Base-by-base conservation (phyloP, 2,888 invertebrate genomes). In the Callosobruchus maculatus region DNA sequence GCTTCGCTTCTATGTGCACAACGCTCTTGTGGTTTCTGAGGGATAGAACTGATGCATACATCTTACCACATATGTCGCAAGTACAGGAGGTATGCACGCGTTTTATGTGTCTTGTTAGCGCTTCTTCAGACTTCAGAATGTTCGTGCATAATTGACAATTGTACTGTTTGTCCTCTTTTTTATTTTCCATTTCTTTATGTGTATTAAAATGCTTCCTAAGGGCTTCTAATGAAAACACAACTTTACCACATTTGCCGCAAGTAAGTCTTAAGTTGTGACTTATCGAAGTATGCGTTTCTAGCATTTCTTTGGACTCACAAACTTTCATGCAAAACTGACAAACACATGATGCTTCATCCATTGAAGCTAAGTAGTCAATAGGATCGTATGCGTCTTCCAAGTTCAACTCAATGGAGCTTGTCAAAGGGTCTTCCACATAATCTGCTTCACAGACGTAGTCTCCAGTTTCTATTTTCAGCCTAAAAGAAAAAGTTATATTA, bases 211-310 rank as follows among this genome's bases (percentile, higher is more conserved):
- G 78, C 30, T 73, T 73, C 26, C 66, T 76, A 4, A 77, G 66
- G 30, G 73, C 70, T 20, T 70, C 68, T 31, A 72, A 77, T 49
- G 77, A 77, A 22, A 78, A 75, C 20, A 78, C 71, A 2, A 73
- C 71, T n/a, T 72, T 72, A 81, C 88, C 86, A 72, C 86, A 84
- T 30, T 84, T 84, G 75, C 86, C 85, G 73, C 87, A 87, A 20
- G 77, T 71, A 3, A 72, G 70, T 22, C 71, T 18, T 0, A 13
- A 18, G 4, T 13, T 49, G 13, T 49, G 49, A 13, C 13, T 49
- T 5, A 13, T 13, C 13, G 49, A 26, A 4, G 7, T 49, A 13
- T 49, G 49, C 49, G 18, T 18, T 49, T 13, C 13, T 5, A 49
- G 49, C 26, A 26, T 26, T 2, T 26, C 26, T 26, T 26, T 26